phyloP scores from a whole-genome alignment of 2,113 vertebrate species.

The Martes martes region DNA sequence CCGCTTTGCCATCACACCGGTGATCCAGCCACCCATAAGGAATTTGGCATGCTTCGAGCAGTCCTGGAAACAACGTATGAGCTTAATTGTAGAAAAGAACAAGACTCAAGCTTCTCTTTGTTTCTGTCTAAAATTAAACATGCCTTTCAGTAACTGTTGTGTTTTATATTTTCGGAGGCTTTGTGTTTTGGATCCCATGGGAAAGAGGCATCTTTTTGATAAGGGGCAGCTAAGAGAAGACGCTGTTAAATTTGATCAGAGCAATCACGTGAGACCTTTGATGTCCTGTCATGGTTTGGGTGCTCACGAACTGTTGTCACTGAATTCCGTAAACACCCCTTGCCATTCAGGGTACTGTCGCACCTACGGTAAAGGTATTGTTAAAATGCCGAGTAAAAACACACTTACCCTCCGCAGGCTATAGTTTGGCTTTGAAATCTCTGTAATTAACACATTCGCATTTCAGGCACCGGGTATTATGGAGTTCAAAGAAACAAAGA shows the following conservation, averaged over 20 bases:
- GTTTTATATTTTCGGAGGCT: not conserved
- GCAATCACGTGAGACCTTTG: not conserved
- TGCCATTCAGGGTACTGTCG: not conserved
- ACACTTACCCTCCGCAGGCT: not conserved
- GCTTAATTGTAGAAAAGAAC: not conserved
- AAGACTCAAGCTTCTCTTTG: not conserved
- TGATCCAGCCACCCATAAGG: too few species aligned
- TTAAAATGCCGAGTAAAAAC: conserved; percentile 6
- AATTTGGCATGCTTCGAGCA: not conserved
- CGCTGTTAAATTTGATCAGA: not conserved
- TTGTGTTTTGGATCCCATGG: not conserved
- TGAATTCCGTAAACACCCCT: conserved; percentile 3
- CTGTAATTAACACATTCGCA: conserved; percentile 72
- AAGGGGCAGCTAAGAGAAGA: not conserved
- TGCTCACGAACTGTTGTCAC: not conserved
- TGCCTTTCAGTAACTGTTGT: not conserved
- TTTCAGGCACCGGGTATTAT: conserved; percentile 51
- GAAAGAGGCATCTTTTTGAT: not conserved
- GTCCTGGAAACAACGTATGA: not conserved
- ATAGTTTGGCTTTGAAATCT: conserved; percentile 65
- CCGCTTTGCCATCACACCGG: not conserved
- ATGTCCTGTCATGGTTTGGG: not conserved
- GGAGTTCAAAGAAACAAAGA: conserved; percentile 71
- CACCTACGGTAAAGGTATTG: conserved; percentile 43
- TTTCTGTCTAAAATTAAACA: not conserved